phyloP scores from a whole-genome alignment of 2,888 invertebrate genomes.

The Clostera curtula region DNA sequence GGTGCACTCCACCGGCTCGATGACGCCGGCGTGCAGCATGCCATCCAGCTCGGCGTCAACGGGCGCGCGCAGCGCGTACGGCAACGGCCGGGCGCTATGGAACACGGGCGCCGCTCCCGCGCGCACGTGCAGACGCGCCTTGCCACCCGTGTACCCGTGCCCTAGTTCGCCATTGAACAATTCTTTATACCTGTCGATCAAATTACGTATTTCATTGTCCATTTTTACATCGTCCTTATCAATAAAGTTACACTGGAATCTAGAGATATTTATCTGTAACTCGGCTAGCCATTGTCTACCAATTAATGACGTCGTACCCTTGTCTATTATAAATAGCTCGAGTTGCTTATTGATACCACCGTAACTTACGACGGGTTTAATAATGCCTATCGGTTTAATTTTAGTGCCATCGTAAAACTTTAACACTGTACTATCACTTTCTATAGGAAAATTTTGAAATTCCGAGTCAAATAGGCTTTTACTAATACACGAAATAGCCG shows the following conservation, averaged over 20 bases:
- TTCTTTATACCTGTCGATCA: slow-evolving; percentile 8
- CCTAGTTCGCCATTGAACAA: slow-evolving; percentile 11
- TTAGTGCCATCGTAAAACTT: slow-evolving; percentile 12
- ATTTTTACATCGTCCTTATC: no score
- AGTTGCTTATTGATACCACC: background rate
- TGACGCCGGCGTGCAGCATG: slow-evolving; percentile 14
- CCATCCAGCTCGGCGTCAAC: slow-evolving; percentile 9
- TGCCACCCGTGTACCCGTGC: slow-evolving; percentile 13
- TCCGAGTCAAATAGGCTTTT: slow-evolving; percentile 10
- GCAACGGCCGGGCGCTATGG: slow-evolving; percentile 17
- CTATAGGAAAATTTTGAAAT: slow-evolving; percentile 7
- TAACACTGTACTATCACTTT: slow-evolving; percentile 6
- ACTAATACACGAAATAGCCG: slow-evolving; percentile 20
- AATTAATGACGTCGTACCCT: slow-evolving; percentile 12
- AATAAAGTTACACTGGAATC: background rate
- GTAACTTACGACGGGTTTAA: slow-evolving; percentile 8
- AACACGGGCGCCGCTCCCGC: slow-evolving; percentile 17
- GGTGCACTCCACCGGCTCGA: slow-evolving; percentile 21
- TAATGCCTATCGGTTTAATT: slow-evolving; percentile 12
- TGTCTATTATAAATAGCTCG: slow-evolving; percentile 10
- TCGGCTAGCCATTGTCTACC: slow-evolving; percentile 7
- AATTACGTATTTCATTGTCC: background rate
- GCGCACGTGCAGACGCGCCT: slow-evolving; percentile 12
- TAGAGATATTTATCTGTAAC: slow-evolving; percentile 3
- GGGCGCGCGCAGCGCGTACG: slow-evolving; percentile 10